phyloP scores from a whole-genome alignment of 2,888 invertebrate species.

The Dendrolimus houi region DNA sequence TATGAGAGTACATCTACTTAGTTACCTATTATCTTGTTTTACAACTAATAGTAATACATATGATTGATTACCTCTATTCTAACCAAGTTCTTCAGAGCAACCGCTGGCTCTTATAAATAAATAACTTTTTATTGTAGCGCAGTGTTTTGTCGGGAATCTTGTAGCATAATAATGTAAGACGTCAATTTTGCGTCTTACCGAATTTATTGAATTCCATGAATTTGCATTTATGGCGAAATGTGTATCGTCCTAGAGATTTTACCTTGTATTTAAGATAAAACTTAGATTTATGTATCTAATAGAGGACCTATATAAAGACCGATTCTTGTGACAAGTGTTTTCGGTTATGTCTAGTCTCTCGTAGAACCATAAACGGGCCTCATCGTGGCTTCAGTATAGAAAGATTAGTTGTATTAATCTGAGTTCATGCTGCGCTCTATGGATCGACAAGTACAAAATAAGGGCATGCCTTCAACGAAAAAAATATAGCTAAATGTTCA shows the following conservation, averaged over 20 bases:
- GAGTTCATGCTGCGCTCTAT: slow-evolving; percentile 46
- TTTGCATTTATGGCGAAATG: slow-evolving; percentile 75
- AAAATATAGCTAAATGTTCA: slow-evolving; percentile 9
- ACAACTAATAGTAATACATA: too few relatives aligned
- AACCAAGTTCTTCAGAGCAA: too few relatives aligned
- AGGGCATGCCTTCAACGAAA: slow-evolving; percentile 55
- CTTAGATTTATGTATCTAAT: slow-evolving; percentile 51
- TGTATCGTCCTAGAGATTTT: slow-evolving; percentile 73
- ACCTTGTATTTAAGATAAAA: slow-evolving; percentile 67
- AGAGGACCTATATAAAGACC: slow-evolving; percentile 52
- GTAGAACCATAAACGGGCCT: slow-evolving; percentile 38
- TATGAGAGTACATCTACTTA: too few relatives aligned
- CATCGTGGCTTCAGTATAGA: slow-evolving; percentile 29
- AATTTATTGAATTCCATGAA: slow-evolving; percentile 74
- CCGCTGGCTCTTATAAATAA: not conserved
- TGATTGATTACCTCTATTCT: too few relatives aligned
- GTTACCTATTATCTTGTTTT: too few relatives aligned
- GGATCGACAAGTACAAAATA: slow-evolving; percentile 65
- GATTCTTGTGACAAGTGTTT: slow-evolving; percentile 55
- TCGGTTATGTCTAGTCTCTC: slow-evolving; percentile 68
- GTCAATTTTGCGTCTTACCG: slow-evolving; percentile 46
- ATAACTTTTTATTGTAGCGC: slow-evolving; percentile 12
- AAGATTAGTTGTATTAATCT: slow-evolving; percentile 42
- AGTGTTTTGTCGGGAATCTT: slow-evolving; percentile 48
- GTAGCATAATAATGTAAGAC: slow-evolving; percentile 71